These are phyloP conservation scores for Cotesia glomerata DNA, from an alignment of 1,140 invertebrate species.

Conservation along the genomic window DNA sequence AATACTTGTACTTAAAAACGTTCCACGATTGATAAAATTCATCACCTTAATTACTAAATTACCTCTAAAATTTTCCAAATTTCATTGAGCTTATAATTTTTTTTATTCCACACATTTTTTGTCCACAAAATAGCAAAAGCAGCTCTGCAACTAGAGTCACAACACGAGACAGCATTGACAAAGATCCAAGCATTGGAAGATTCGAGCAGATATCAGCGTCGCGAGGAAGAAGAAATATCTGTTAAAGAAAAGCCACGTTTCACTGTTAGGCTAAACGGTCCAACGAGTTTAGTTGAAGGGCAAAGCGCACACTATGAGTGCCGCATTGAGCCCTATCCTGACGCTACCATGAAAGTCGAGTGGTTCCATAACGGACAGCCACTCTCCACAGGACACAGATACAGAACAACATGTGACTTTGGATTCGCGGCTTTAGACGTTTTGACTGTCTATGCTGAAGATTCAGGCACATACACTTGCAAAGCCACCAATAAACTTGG, in stretches of 20 bases:
- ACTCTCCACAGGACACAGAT: slow-evolving; percentile 88
- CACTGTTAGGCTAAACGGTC: slow-evolving; percentile 84
- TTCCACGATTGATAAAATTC: no score
- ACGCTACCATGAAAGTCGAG: slow-evolving; percentile 90
- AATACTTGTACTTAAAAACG: no score
- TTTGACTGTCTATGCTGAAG: slow-evolving; percentile 90
- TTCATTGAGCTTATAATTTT: slow-evolving; percentile 13
- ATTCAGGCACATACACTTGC: slow-evolving; percentile 92
- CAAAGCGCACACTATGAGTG: slow-evolving; percentile 96
- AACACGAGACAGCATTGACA: slow-evolving; percentile 86
- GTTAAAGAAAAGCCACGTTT: slow-evolving; percentile 86
- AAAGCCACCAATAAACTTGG: slow-evolving; percentile 87
- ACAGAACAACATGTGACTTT: slow-evolving; percentile 92
- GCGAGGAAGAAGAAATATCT: slow-evolving; percentile 80
- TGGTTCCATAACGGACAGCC: slow-evolving; percentile 95
- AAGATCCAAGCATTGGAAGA: slow-evolving; percentile 90
- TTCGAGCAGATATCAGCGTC: slow-evolving; percentile 76
- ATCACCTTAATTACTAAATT: no score
- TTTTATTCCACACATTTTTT: slow-evolving; percentile 19
- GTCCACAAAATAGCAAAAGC: slow-evolving; percentile 71
- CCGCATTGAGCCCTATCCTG: slow-evolving; percentile 93
- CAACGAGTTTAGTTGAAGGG: slow-evolving; percentile 79
- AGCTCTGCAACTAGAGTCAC: slow-evolving; percentile 84
- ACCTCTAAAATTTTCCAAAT: no score
- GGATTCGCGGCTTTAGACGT: slow-evolving; percentile 94